Evolutionary conservation across 2,113 vertebrate species (phyloP).

Genomic region (Pangasianodon gigas): DNA sequence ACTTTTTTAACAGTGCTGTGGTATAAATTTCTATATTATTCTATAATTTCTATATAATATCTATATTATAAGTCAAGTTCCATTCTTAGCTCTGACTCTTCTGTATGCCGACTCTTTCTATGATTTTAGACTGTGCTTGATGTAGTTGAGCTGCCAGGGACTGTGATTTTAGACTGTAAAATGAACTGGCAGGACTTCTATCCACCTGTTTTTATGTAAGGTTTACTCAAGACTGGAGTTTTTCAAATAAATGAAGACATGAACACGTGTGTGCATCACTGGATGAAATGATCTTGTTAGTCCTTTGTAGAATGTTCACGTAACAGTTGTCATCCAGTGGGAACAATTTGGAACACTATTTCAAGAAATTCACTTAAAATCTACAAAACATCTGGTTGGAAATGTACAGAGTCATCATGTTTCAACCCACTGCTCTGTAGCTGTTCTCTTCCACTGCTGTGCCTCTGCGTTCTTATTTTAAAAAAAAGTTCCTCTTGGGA

Average conservation of each 20-base stretch:
- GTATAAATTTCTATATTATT: too few species aligned
- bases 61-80: too few species aligned
- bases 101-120: neutral
- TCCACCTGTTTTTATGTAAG: neutral
- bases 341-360: neutral
- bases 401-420: neutral
- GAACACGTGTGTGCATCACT: neutral
- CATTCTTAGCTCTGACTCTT: neutral
- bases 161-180: conserved; percentile 8
- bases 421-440: neutral
- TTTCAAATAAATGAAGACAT: neutral
- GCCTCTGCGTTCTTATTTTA: neutral
- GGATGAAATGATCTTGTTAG: neutral
- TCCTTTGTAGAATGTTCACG: neutral
- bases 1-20: too few species aligned
- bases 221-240: neutral
- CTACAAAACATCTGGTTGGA: neutral
- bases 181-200: neutral
- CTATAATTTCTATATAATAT: too few species aligned
- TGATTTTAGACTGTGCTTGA: conserved; percentile 5
- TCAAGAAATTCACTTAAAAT: neutral
- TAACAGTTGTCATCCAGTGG: neutral
- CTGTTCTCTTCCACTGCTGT: neutral
- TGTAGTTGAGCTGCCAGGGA: neutral
- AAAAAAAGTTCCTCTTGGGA: neutral